Conservation (phyloP, 2,797 vertebrate species). For the Caiman crocodilus region DNA sequence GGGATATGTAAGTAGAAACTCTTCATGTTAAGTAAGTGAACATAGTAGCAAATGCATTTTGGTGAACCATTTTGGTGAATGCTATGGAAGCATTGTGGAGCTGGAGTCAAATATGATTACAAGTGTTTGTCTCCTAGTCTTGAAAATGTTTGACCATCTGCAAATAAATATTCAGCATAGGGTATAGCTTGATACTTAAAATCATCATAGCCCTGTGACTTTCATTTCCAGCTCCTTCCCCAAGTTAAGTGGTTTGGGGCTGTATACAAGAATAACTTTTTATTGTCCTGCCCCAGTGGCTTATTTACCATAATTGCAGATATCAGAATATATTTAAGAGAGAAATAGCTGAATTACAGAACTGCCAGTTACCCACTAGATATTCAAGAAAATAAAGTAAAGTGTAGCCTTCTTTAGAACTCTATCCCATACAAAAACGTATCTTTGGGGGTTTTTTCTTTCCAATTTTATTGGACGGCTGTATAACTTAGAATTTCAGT, state of each 20-base stretch:
- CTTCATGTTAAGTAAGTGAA: not conserved
- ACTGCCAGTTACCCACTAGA: not conserved
- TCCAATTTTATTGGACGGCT: not conserved
- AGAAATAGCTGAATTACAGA: not conserved
- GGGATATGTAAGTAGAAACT: slow-evolving; percentile 87
- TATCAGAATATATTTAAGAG: rapidly evolving
- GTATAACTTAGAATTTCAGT: not conserved
- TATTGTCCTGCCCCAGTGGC: rapidly evolving
- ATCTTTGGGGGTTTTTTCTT: not conserved
- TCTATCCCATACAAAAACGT: no score
- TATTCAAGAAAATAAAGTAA: no score
- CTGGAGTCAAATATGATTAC: not conserved
- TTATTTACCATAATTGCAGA: not conserved
- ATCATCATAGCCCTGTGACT: not conserved
- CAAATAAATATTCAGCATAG: not conserved
- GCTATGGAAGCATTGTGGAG: not conserved
- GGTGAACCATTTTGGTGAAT: no score
- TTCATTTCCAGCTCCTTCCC: not conserved
- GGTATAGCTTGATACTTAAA: not conserved
- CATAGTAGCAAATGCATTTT: not conserved
- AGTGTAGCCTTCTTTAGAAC: no score
- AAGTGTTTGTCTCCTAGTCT: rapidly evolving
- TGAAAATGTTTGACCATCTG: not conserved
- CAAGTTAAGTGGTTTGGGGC: not conserved
- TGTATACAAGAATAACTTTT: not conserved